These are phyloP conservation scores for Tanaodytes sp. DNA, from an alignment of 2,888 invertebrate species.

Conservation along the genomic window DNA sequence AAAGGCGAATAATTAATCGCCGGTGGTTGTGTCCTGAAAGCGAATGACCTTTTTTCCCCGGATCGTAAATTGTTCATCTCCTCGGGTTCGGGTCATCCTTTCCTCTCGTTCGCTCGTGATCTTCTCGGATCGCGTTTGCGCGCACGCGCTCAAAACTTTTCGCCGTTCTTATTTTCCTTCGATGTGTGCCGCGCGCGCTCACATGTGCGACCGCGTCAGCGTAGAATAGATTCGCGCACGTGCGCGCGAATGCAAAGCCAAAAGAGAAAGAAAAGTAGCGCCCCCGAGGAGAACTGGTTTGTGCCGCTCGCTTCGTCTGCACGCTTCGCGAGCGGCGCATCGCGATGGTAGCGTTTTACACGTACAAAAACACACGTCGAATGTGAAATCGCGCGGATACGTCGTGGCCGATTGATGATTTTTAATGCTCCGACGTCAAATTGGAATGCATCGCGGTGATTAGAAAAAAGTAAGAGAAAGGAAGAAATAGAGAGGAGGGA, in stretches of 20 bases:
- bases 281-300: constrained; percentile 53
- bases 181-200: constrained; percentile 15
- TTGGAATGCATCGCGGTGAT: too few species aligned
- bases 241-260: constrained; percentile 39
- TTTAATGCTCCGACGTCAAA: too few species aligned
- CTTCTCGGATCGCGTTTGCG: constrained; percentile 18
- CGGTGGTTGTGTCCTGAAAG: constrained; percentile 8
- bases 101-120: constrained; percentile 21
- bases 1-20: not conserved
- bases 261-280: constrained; percentile 47
- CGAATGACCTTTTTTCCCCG: constrained; percentile 24
- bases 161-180: constrained; percentile 39
- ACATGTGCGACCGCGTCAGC: constrained; percentile 18
- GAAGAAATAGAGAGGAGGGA: too few species aligned
- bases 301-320: constrained; percentile 36
- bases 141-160: constrained; percentile 23
- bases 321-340: constrained; percentile 19
- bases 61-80: constrained; percentile 33
- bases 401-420: too few species aligned
- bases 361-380: constrained; percentile 28
- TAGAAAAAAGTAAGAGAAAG: too few species aligned
- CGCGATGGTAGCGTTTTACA: constrained; percentile 41
- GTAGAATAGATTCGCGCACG: constrained; percentile 49
- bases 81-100: constrained; percentile 41
- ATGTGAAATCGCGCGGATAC: not conserved